Evolutionary conservation across 2,113 vertebrate species (phyloP).

Genomic region (Datnioides undecimradiatus): DNA sequence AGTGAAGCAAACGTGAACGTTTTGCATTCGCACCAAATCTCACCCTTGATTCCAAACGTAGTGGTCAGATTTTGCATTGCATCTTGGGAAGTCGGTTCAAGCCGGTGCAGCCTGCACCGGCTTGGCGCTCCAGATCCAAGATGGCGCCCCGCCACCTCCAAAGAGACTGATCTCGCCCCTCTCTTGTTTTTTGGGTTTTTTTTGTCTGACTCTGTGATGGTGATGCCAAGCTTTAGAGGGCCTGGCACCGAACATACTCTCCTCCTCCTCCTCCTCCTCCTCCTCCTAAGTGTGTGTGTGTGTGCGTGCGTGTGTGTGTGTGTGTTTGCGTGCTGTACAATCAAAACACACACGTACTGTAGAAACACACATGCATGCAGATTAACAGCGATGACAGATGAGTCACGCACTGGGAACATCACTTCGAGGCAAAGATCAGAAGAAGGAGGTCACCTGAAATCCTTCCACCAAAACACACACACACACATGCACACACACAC

Average conservation of each 20-base stretch:
- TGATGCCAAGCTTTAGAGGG: constrained; percentile 65
- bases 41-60: constrained; percentile 26
- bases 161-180: constrained; percentile 50
- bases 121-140: constrained; percentile 60
- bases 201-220: constrained; percentile 27
- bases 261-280: constrained; percentile 49
- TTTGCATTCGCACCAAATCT: background rate
- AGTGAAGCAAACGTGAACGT: background rate
- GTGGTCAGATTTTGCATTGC: constrained; percentile 33
- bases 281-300: too few species aligned
- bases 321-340: constrained; percentile 28
- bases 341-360: constrained; percentile 52
- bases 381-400: constrained; percentile 59
- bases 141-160: constrained; percentile 65
- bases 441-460: constrained; percentile 61
- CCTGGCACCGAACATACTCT: constrained; percentile 47
- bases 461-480: constrained; percentile 11
- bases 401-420: constrained; percentile 57
- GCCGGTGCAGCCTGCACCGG: constrained; percentile 30
- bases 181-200: constrained; percentile 40
- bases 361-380: constrained; percentile 47
- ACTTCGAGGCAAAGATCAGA: constrained; percentile 61
- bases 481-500: background rate
- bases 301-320: constrained; percentile 37
- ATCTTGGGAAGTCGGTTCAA: background rate